Evolutionary conservation across 37 sponge, comb jelly and placozoan genomes (phyloP).

Genomic region (Halichondria panicea): DNA sequence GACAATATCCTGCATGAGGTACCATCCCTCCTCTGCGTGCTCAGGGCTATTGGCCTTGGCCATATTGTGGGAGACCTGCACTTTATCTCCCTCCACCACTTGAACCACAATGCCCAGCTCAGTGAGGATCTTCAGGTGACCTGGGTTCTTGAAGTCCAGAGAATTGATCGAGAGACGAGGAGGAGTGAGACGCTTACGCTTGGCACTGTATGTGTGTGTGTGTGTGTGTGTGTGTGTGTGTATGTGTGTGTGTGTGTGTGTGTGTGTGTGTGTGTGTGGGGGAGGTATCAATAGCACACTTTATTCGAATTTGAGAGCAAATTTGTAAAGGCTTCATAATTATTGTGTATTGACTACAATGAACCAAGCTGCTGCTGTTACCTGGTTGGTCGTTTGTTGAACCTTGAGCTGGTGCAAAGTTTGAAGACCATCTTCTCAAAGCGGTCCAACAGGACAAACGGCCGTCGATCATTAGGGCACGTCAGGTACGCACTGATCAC

Average conservation of each 20-base stretch:
- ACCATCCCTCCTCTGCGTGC: constrained; percentile 62
- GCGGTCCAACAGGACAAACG: constrained; percentile 28
- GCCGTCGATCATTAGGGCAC: constrained; percentile 27
- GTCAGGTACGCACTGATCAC: constrained; percentile 3
- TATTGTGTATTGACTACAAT: too few species aligned
- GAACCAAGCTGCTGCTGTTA: too few species aligned
- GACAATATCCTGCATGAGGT: constrained; percentile 74
- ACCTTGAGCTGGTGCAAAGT: constrained; percentile 52
- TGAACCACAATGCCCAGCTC: constrained; percentile 65
- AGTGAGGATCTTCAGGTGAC: constrained; percentile 36
- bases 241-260: too few species aligned
- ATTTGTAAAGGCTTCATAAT: too few species aligned
- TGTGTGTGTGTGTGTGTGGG: too few species aligned
- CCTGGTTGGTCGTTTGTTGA: constrained; percentile 18
- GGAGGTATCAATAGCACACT: too few species aligned
- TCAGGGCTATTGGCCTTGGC: constrained; percentile 59
- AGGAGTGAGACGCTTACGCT: constrained; percentile 1
- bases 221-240: too few species aligned
- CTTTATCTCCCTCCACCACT: constrained; percentile 20
- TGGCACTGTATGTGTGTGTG: neutral
- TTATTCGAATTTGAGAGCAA: too few species aligned
- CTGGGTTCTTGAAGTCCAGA: constrained; percentile 45
- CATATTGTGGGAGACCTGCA: constrained; percentile 56
- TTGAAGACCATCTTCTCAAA: constrained; percentile 36
- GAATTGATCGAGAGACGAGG: constrained; percentile 30